phyloP scores from a whole-genome alignment of 2,888 invertebrate genomes.

The Exephanes ischioxanthus region DNA sequence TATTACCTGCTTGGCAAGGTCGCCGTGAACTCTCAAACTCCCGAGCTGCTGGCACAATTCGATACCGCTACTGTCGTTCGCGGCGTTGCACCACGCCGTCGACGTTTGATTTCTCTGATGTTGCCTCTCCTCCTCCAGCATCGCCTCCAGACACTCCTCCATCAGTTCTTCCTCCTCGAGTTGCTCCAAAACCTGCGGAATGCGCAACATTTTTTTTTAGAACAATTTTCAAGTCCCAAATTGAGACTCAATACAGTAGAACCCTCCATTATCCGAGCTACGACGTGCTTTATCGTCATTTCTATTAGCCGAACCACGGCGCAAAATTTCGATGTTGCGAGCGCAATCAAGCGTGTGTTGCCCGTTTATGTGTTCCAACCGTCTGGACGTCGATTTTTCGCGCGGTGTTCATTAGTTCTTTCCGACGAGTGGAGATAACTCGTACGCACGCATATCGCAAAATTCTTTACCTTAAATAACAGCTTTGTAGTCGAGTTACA shows the following conservation, averaged over 20 bases:
- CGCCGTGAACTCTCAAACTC: constrained; percentile 81
- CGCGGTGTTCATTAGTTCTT: too few species aligned
- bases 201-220: constrained; percentile 36
- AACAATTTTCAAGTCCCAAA: too few species aligned
- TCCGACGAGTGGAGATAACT: too few species aligned
- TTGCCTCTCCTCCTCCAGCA: constrained; percentile 90
- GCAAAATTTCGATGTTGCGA: too few species aligned
- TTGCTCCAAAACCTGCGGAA: constrained; percentile 91
- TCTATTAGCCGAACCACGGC: too few species aligned
- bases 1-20: constrained; percentile 82
- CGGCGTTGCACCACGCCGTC: constrained; percentile 81
- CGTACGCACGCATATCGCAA: too few species aligned
- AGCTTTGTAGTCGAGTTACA: too few species aligned
- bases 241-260: neutral
- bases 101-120: constrained; percentile 82
- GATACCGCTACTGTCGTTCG: constrained; percentile 80
- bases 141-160: constrained; percentile 95
- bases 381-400: too few species aligned
- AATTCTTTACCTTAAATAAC: too few species aligned
- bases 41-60: constrained; percentile 82
- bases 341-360: too few species aligned
- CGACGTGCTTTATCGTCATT: too few species aligned
- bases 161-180: constrained; percentile 94
- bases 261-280: neutral
- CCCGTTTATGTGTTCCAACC: too few species aligned